Evolutionary conservation across 2,888 invertebrate genomes (phyloP).

Genomic region (Leptothorax acervorum): DNA sequence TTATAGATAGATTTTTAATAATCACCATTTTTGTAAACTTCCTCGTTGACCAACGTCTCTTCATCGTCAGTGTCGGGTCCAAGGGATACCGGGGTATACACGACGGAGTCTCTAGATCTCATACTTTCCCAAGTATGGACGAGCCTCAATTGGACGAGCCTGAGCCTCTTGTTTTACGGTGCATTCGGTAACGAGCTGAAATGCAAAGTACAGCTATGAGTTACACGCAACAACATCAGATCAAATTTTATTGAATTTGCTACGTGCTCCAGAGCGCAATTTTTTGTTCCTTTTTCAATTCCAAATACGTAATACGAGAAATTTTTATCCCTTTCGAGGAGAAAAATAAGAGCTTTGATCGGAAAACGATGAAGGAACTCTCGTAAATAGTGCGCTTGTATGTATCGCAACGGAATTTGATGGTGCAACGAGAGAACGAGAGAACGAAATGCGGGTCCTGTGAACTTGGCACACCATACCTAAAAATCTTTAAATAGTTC

Average conservation of each 20-base stretch:
- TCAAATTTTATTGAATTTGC: neutral
- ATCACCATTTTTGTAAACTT: slow-evolving; percentile 84
- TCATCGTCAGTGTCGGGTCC: slow-evolving; percentile 84
- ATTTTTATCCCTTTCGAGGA: neutral
- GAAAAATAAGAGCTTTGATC: neutral
- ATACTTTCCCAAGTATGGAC: slow-evolving; percentile 62
- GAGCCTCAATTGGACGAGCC: slow-evolving; percentile 1
- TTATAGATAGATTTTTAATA: slow-evolving; percentile 5
- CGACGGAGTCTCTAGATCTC: slow-evolving; percentile 83
- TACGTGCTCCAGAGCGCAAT: neutral
- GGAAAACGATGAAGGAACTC: neutral
- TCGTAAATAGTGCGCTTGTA: neutral
- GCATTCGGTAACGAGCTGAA: slow-evolving; percentile 63
- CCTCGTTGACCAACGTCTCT: slow-evolving; percentile 84
- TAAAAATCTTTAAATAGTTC: too few species aligned
- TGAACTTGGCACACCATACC: too few species aligned
- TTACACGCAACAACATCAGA: neutral
- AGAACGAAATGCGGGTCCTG: neutral
- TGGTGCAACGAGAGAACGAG: neutral
- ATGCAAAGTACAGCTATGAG: slow-evolving; percentile 24
- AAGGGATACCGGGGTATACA: slow-evolving; percentile 84
- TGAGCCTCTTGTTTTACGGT: neutral
- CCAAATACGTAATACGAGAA: neutral
- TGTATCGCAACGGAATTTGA: neutral
- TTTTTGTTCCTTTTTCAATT: neutral